Evolutionary conservation across 2,797 vertebrate species (phyloP).

Genomic region (Argya squamiceps): DNA sequence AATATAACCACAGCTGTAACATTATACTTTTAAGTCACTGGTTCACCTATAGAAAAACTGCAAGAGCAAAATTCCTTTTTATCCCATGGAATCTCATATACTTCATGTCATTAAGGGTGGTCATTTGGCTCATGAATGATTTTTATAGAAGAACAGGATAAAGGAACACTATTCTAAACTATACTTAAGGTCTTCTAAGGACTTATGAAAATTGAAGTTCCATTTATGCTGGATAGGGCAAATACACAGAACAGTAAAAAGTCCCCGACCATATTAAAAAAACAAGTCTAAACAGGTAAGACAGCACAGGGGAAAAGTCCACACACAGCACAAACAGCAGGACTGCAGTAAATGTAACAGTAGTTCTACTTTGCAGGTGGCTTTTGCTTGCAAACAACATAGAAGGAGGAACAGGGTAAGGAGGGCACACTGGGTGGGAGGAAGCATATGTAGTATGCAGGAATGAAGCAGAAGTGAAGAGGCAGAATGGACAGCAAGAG

Average conservation of each 20-base stretch:
- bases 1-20: background rate
- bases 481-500: background rate
- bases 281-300: background rate
- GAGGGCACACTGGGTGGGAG: background rate
- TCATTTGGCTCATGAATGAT: background rate
- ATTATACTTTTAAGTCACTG: background rate
- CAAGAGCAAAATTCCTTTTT: background rate
- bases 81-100: background rate
- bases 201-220: background rate
- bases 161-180: background rate
- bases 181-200: background rate
- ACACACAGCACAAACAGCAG: background rate
- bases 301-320: constrained; percentile 25
- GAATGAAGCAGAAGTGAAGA: background rate
- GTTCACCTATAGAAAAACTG: background rate
- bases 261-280: background rate
- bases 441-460: background rate
- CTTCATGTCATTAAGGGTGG: background rate
- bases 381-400: background rate
- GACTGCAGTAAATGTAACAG: background rate
- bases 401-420: background rate
- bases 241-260: background rate
- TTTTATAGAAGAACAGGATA: background rate
- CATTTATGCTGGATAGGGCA: background rate
- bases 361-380: background rate